Conservation (phyloP, 2,888 invertebrate genomes). For the Andricus quercusramuli region DNA sequence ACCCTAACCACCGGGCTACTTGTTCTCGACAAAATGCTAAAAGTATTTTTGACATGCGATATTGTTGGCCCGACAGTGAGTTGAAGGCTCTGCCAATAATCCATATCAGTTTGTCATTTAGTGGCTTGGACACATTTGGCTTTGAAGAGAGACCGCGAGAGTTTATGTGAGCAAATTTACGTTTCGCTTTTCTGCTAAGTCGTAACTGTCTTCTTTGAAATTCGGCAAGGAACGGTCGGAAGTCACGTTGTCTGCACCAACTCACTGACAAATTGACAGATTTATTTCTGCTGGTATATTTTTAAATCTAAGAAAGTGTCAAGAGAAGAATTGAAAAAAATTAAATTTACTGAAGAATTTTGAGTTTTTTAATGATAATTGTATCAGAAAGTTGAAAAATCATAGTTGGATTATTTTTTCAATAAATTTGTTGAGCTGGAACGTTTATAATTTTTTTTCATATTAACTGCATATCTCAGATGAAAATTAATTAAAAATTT, state of each 20-base stretch:
- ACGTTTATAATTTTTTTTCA: no score
- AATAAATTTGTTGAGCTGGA: no score
- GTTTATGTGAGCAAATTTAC: conserved; percentile 19
- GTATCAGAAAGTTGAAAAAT: no score
- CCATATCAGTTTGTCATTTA: conserved; percentile 10
- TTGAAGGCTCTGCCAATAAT: conserved; percentile 2
- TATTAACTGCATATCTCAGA: no score
- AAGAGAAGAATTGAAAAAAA: not conserved
- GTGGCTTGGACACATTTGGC: not conserved
- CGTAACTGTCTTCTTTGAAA: not conserved
- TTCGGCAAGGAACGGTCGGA: not conserved
- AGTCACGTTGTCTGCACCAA: not conserved
- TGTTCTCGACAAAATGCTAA: not conserved
- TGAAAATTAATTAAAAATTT: no score
- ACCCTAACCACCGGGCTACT: not conserved
- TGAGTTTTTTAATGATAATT: no score
- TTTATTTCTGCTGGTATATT: not conserved
- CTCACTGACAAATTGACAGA: not conserved
- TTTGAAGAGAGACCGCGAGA: not conserved
- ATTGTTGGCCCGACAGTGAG: not conserved
- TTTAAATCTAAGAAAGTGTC: not conserved
- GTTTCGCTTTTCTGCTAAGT: not conserved
- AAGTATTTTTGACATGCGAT: not conserved
- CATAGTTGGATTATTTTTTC: no score
- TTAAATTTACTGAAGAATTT: no score